A percentile compares a stretch with the other conserved stretches of the same genome.
Conservation (phyloP, 2,797 vertebrate species). For the Helarctos malayanus region DNA sequence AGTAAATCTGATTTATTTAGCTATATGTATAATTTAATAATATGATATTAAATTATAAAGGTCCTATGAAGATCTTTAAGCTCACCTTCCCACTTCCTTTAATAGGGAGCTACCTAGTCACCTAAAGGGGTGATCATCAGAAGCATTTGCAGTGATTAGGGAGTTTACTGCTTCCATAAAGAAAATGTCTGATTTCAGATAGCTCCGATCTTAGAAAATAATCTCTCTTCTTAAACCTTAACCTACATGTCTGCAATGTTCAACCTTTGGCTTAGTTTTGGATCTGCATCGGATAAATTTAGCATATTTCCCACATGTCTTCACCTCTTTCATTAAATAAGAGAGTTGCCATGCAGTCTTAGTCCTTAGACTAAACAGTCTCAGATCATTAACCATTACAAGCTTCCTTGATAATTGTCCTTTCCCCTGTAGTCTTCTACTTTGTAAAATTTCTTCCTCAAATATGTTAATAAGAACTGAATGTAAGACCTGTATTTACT, state of each 20-base stretch:
- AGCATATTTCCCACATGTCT: not conserved
- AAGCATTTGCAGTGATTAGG: not conserved
- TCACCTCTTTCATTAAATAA: conserved; percentile 13
- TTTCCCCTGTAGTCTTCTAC: not conserved
- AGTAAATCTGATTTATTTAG: not conserved
- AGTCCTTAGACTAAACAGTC: not conserved
- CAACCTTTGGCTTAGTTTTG: not conserved
- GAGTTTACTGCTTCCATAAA: not conserved
- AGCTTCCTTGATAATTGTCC: not conserved
- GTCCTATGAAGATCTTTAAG: not conserved
- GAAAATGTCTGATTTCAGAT: not conserved
- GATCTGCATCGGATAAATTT: not conserved
- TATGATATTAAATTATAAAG: not conserved
- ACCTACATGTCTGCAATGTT: not conserved
- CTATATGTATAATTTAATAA: not conserved
- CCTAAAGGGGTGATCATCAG: not conserved
- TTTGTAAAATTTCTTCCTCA: not conserved
- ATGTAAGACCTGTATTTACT: not conserved
- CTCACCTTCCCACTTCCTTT: not conserved
- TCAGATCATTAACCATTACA: conserved; percentile 24
- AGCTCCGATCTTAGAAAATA: not conserved
- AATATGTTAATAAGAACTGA: not conserved
- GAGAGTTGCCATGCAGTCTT: not conserved
- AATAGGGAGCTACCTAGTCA: not conserved
- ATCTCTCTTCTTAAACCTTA: not conserved